A percentile compares a stretch with the other conserved stretches of the same genome.
Conservation (phyloP, 2,888 invertebrate genomes). For the Cremastinae sp. region DNA sequence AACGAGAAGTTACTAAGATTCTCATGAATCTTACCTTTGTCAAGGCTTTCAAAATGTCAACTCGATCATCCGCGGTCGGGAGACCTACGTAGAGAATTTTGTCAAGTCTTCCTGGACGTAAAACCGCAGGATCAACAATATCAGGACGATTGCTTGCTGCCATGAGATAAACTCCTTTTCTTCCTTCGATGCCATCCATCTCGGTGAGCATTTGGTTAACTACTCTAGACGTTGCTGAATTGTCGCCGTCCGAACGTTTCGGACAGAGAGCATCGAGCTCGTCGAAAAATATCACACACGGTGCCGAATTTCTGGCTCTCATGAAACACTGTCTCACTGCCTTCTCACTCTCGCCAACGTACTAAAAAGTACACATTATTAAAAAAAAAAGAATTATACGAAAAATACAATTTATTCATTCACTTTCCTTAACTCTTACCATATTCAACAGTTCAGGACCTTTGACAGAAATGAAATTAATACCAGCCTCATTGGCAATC, state of each 20-base stretch:
- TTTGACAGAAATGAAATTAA: slow-evolving; percentile 99
- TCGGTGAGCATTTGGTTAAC: slow-evolving; percentile 98
- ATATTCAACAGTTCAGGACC: slow-evolving; percentile 99
- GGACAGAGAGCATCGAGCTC: slow-evolving; percentile 98
- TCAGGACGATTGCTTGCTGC: slow-evolving; percentile 98
- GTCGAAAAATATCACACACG: slow-evolving; percentile 99
- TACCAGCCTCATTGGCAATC: slow-evolving; percentile 98
- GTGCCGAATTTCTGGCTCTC: slow-evolving; percentile 95
- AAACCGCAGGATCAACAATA: slow-evolving; percentile 96
- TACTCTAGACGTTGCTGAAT: slow-evolving; percentile 90
- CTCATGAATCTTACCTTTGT: slow-evolving; percentile 86
- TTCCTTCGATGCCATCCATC: slow-evolving; percentile 97
- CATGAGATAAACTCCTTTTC: slow-evolving; percentile 96
- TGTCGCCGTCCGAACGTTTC: slow-evolving; percentile 89
- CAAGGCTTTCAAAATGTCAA: slow-evolving; percentile 93
- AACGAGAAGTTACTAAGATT: neutral
- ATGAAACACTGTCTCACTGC: slow-evolving; percentile 98
- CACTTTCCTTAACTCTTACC: slow-evolving; percentile 82
- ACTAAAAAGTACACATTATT: slow-evolving; percentile 82
- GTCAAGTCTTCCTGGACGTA: slow-evolving; percentile 94
- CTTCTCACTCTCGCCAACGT: slow-evolving; percentile 98
- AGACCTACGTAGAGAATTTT: slow-evolving; percentile 95
- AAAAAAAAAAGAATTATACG: too few relatives aligned
- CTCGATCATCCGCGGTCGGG: slow-evolving; percentile 89
- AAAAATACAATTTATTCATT: too few relatives aligned